Conservation (phyloP, 2,113 vertebrate genomes). For the Phoxinus phoxinus region DNA sequence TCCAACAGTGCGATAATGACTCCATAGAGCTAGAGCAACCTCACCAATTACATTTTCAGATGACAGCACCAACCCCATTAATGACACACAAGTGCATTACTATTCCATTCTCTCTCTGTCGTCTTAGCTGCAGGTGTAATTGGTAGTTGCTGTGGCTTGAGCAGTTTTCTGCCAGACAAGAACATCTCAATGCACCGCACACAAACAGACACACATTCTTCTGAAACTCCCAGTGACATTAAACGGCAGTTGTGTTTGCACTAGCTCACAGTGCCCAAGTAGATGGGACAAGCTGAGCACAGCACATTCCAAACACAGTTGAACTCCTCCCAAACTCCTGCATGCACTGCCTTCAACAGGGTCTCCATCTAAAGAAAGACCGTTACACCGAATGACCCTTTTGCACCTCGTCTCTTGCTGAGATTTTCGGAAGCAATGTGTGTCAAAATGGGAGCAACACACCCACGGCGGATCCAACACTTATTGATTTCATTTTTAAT, state of each 20-base stretch:
- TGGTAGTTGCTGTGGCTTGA: constrained; percentile 77
- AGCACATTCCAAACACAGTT: constrained; percentile 71
- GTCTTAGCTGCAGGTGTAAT: constrained; percentile 82
- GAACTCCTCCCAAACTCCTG: constrained; percentile 44
- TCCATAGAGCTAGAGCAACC: constrained; percentile 71
- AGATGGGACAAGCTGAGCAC: constrained; percentile 85
- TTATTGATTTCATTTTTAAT: background rate
- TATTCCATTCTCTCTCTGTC: constrained; percentile 41
- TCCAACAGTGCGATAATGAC: constrained; percentile 78
- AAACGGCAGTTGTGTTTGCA: constrained; percentile 87
- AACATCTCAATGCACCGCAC: constrained; percentile 94
- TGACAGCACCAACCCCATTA: constrained; percentile 80
- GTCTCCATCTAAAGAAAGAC: background rate
- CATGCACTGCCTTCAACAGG: background rate
- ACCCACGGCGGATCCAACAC: background rate
- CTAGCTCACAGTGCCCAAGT: constrained; percentile 88
- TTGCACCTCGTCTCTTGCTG: background rate
- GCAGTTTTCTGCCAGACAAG: constrained; percentile 86
- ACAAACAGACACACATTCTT: constrained; percentile 68
- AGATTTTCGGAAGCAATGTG: background rate
- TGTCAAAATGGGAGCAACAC: background rate
- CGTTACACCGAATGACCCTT: background rate
- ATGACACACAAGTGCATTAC: constrained; percentile 76
- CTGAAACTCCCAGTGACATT: constrained; percentile 91
- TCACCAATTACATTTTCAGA: constrained; percentile 68